These are phyloP conservation scores for Tanytarsus gracilentus DNA, from an alignment of 2,888 invertebrate genomes.

Conservation along the genomic window DNA sequence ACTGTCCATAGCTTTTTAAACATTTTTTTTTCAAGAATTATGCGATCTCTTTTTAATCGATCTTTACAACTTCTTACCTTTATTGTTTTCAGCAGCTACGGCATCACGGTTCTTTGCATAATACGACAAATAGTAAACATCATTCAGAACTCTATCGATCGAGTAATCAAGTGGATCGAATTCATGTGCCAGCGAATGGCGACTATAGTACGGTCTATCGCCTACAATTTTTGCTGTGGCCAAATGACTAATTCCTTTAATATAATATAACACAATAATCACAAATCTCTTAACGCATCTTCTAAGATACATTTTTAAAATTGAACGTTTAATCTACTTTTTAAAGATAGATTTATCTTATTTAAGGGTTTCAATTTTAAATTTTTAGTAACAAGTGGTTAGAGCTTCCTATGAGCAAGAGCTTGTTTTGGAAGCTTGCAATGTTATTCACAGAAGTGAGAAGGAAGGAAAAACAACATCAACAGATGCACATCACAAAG, in stretches of 20 bases:
- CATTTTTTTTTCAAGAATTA: conserved; percentile 32
- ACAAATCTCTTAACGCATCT: too few relatives aligned
- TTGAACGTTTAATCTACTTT: too few relatives aligned
- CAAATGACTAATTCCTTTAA: conserved; percentile 68
- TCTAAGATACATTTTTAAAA: too few relatives aligned
- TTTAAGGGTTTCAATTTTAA: too few relatives aligned
- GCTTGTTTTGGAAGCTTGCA: too few relatives aligned
- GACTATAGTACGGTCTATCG: conserved; percentile 60
- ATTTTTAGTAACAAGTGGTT: too few relatives aligned
- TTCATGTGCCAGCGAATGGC: conserved; percentile 31
- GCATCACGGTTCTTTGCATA: conserved; percentile 73
- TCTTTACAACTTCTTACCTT: conserved; percentile 37
- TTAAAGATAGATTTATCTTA: too few relatives aligned
- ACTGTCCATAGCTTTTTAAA: too few relatives aligned
- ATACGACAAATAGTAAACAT: conserved; percentile 78
- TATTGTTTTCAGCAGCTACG: conserved; percentile 43
- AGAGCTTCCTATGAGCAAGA: too few relatives aligned
- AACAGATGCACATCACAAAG: too few relatives aligned
- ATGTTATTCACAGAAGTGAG: too few relatives aligned
- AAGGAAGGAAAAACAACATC: too few relatives aligned
- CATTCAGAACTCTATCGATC: conserved; percentile 69
- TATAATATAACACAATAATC: conserved; percentile 7
- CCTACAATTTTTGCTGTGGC: conserved; percentile 78
- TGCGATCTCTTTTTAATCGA: conserved; percentile 38
- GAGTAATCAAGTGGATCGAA: conserved; percentile 38